Evolutionary conservation across 2,888 invertebrate genomes (phyloP).

Genomic region (Monochamus alternatus): DNA sequence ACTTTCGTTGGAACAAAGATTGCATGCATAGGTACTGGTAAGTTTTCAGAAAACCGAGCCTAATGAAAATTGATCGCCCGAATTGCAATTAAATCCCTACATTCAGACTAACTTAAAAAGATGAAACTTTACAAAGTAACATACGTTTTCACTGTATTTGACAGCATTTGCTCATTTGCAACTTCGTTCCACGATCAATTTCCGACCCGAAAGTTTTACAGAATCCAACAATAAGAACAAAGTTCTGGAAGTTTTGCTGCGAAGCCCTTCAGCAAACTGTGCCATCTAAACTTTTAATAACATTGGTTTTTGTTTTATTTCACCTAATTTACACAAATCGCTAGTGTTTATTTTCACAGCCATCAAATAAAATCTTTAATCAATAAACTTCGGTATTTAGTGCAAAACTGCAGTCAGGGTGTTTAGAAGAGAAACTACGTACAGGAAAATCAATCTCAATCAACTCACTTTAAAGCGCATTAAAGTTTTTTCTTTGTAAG

Average conservation of each 20-base stretch:
- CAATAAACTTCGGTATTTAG: conserved; percentile 14
- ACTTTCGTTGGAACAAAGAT: neutral
- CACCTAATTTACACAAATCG: conserved; percentile 38
- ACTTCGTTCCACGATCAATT: conserved; percentile 42
- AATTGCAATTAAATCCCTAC: conserved; percentile 27
- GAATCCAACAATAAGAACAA: conserved; percentile 39
- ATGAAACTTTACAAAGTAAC: conserved; percentile 32
- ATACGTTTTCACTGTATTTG: conserved; percentile 40
- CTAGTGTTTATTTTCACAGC: conserved; percentile 29
- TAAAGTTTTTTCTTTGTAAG: neutral
- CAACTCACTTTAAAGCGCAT: neutral
- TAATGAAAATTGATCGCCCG: conserved; percentile 5
- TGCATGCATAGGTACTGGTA: neutral
- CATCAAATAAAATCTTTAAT: conserved; percentile 30
- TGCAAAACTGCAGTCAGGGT: neutral
- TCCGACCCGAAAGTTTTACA: conserved; percentile 38
- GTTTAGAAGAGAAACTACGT: neutral
- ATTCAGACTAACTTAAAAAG: conserved; percentile 25
- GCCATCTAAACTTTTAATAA: conserved; percentile 46
- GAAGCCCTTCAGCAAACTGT: conserved; percentile 42
- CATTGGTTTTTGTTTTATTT: conserved; percentile 42
- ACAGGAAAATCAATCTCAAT: conserved; percentile 5
- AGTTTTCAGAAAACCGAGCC: neutral
- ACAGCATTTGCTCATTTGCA: conserved; percentile 47
- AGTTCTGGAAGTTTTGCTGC: conserved; percentile 35